Percentiles rank a stretch among this genome's conserved stretches.
Evolutionary conservation across 2,113 vertebrate genomes (phyloP).

Genomic region (Sula dactylatra): DNA sequence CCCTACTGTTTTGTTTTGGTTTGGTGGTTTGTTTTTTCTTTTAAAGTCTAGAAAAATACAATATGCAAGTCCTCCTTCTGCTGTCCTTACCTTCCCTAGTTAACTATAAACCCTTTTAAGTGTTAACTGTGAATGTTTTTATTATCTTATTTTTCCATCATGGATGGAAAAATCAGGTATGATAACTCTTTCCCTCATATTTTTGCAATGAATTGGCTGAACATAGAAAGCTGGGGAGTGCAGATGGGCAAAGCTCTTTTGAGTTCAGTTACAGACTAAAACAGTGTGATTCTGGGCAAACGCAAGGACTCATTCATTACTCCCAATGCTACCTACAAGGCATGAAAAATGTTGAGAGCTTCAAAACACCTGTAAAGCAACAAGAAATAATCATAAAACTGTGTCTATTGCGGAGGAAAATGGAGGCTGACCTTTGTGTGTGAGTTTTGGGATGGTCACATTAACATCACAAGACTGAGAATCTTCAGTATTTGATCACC

Average conservation of each 20-base stretch:
- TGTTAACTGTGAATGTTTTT: background rate
- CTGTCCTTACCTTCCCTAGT: background rate
- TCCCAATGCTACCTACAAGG: background rate
- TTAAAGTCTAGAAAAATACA: background rate
- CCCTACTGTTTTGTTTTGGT: background rate
- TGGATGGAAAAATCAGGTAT: background rate
- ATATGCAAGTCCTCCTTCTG: background rate
- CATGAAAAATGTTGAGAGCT: background rate
- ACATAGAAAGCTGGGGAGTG: background rate
- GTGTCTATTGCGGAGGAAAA: background rate
- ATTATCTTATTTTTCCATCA: background rate
- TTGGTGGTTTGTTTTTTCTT: no score
- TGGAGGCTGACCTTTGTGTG: background rate
- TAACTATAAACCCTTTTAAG: background rate
- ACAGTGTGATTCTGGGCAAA: background rate
- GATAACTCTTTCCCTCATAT: background rate
- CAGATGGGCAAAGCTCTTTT: background rate
- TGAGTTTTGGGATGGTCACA: background rate
- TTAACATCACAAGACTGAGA: background rate
- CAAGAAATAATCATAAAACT: background rate
- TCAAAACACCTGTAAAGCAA: background rate
- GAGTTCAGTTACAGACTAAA: background rate
- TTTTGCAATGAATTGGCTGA: background rate
- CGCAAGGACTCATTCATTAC: background rate
- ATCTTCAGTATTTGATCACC: background rate